A percentile compares a stretch with the other conserved stretches of the same genome.
Conservation (phyloP, 2,113 vertebrate species). For the Tachycineta bicolor region DNA sequence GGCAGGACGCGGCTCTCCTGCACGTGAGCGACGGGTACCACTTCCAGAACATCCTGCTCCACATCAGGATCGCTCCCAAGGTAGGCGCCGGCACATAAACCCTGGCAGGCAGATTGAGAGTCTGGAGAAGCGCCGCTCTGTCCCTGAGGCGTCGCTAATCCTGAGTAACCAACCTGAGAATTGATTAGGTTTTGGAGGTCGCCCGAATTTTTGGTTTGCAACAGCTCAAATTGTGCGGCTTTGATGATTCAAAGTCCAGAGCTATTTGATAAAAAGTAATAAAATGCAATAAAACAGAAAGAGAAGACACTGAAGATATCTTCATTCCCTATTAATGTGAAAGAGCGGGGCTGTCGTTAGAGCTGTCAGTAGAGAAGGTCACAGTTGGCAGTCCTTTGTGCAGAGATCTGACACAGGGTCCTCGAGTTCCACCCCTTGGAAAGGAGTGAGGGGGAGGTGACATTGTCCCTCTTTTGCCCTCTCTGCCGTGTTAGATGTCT, state of each 20-base stretch:
- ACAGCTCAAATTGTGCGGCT: not conserved
- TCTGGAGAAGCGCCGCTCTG: not conserved
- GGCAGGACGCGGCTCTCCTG: constrained; percentile 77
- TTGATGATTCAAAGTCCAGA: fast-evolving
- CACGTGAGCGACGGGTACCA: constrained; percentile 90
- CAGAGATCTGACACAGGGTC: not conserved
- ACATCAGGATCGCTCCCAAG: constrained; percentile 76
- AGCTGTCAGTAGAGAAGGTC: not conserved
- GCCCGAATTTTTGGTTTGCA: not conserved
- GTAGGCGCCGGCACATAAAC: constrained; percentile 62
- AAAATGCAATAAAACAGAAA: not conserved
- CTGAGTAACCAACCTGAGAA: fast-evolving
- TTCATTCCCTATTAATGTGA: not conserved
- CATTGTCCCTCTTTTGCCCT: not conserved
- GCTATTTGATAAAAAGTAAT: not conserved
- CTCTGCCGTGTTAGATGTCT: not conserved
- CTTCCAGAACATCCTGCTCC: constrained; percentile 87
- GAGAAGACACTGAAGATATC: not conserved
- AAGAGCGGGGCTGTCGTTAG: not conserved
- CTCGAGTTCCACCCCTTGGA: not conserved
- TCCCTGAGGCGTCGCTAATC: not conserved
- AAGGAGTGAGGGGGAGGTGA: not conserved
- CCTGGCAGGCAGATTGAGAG: not conserved
- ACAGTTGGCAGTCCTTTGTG: not conserved
- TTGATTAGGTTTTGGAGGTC: not conserved